These are phyloP conservation scores for Beroe ovata DNA, from an alignment of 37 sponge, comb jelly and placozoan species.

Conservation along the genomic window DNA sequence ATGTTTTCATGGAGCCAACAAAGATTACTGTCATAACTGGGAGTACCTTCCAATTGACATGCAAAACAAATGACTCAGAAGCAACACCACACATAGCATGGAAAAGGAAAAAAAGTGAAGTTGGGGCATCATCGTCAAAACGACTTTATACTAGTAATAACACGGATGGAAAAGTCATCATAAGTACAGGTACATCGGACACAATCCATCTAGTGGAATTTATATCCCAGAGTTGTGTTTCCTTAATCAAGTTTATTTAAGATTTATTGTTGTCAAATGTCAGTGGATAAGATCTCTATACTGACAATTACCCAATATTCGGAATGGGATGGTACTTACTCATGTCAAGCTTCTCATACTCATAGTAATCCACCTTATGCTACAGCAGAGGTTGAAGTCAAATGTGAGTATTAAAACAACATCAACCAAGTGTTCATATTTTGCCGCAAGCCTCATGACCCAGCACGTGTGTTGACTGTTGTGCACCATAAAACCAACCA, in stretches of 20 bases:
- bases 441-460: too few species aligned
- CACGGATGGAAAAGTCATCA: background rate
- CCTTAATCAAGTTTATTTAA: background rate
- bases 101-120: background rate
- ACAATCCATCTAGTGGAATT: too few species aligned
- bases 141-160: too few species aligned
- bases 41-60: background rate
- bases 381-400: background rate
- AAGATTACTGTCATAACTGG: too few species aligned
- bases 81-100: background rate
- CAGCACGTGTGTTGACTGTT: too few species aligned
- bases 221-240: too few species aligned
- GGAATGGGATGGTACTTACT: conserved; percentile 27
- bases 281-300: background rate
- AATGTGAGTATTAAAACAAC: too few species aligned
- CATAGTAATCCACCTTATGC: background rate
- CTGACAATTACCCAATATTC: background rate
- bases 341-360: background rate
- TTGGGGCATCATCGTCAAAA: background rate
- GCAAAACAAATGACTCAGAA: background rate
- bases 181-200: background rate
- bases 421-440: too few species aligned
- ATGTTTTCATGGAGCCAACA: too few species aligned
- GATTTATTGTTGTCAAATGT: background rate
- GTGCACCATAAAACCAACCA: too few species aligned